Evolutionary conservation across 2,888 invertebrate genomes (phyloP).

Genomic region (Chydorus sphaericus): DNA sequence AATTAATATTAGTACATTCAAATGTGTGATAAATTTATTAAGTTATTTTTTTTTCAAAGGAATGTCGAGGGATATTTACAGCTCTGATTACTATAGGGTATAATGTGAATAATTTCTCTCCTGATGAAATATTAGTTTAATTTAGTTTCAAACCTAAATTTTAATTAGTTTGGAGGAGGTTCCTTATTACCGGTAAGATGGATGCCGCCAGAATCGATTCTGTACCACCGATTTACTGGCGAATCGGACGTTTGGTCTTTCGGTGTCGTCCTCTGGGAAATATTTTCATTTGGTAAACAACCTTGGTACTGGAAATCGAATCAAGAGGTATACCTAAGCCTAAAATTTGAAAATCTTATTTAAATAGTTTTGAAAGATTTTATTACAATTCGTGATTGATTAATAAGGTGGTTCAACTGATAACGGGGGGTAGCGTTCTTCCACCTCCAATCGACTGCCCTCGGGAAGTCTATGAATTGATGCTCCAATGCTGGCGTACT

Average conservation of each 20-base stretch:
- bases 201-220: constrained; percentile 39
- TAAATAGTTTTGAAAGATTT: neutral
- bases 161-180: constrained; percentile 19
- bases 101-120: too few relatives aligned
- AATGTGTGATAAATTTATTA: too few relatives aligned
- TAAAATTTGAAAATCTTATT: too few relatives aligned
- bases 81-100: constrained; percentile 32
- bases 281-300: constrained; percentile 25
- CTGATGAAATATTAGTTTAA: too few relatives aligned
- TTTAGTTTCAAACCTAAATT: too few relatives aligned
- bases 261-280: constrained; percentile 40
- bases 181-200: constrained; percentile 35
- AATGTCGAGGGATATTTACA: constrained; percentile 30
- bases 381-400: neutral
- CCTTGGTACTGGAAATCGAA: constrained; percentile 31
- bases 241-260: constrained; percentile 39
- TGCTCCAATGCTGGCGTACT: constrained; percentile 27
- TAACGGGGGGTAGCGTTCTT: constrained; percentile 25
- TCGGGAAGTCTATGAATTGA: constrained; percentile 24
- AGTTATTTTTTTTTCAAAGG: too few relatives aligned
- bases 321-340: constrained; percentile 26
- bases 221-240: constrained; percentile 34
- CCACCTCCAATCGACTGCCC: constrained; percentile 26
- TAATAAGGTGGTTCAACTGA: constrained; percentile 26
- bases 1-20: too few relatives aligned